phyloP scores from a whole-genome alignment of 2,888 invertebrate genomes.

The Ichneumon xanthorius region DNA sequence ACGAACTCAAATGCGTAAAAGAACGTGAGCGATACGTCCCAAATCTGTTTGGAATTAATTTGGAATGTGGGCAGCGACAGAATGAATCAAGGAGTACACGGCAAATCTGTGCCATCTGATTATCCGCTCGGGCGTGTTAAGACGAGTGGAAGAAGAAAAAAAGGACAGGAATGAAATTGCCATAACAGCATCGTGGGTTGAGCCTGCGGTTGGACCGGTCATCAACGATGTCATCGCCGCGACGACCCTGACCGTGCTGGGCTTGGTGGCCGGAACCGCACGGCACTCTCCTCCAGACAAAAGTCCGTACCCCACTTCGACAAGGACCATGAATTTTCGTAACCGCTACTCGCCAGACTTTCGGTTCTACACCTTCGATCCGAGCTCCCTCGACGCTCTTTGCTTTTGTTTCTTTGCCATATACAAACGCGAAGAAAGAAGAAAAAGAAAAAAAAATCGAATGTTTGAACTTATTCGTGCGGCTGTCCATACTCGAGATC shows the following conservation, averaged over 20 bases:
- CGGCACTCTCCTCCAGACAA: conserved; percentile 21
- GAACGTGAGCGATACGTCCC: too few relatives aligned
- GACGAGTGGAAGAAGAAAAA: background rate
- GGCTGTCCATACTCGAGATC: conserved; percentile 26
- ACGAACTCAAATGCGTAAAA: too few relatives aligned
- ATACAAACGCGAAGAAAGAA: background rate
- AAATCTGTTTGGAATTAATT: background rate
- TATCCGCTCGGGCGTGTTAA: conserved; percentile 13
- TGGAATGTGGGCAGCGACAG: background rate
- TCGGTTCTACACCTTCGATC: background rate
- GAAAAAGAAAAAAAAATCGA: background rate
- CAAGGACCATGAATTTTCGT: conserved; percentile 66
- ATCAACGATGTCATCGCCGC: conserved; percentile 38
- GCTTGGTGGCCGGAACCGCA: conserved; percentile 23
- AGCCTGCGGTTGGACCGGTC: conserved; percentile 38
- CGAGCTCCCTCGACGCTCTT: conserved; percentile 1
- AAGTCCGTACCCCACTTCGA: conserved; percentile 53
- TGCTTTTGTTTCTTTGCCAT: background rate
- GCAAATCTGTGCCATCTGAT: conserved; percentile 28
- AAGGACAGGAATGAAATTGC: background rate
- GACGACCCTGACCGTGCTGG: conserved; percentile 45
- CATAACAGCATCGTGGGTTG: conserved; percentile 12
- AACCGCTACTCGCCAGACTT: conserved; percentile 22
- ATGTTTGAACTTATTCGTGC: conserved; percentile 33
- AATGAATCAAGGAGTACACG: background rate